Percentiles rank a stretch among this genome's conserved stretches.
Conservation (phyloP, 1,140 invertebrate genomes). For the Melipona quadrifasciata region DNA sequence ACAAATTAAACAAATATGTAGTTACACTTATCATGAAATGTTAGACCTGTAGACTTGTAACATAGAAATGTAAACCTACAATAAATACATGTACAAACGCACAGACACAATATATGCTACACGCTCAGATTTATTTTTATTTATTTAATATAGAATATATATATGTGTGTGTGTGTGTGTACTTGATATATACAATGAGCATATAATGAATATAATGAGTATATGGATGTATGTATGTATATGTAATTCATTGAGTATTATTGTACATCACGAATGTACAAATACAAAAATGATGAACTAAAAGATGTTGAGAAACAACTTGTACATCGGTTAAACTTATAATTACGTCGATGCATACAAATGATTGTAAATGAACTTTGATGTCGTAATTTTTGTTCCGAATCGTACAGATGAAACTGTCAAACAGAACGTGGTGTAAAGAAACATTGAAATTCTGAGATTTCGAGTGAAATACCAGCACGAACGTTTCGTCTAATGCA, state of each 20-base stretch:
- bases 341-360: constrained; percentile 3
- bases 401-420: background rate
- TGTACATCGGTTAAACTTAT: background rate
- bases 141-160: background rate
- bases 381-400: background rate
- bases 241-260: background rate
- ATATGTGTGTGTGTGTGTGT: too few relatives aligned
- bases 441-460: too few relatives aligned
- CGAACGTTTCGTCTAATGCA: background rate
- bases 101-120: too few relatives aligned
- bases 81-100: too few relatives aligned
- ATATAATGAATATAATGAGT: background rate
- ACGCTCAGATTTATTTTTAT: background rate
- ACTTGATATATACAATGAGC: background rate
- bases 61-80: too few relatives aligned
- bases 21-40: background rate
- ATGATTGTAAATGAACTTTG: constrained; percentile 14
- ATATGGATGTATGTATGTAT: background rate
- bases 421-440: background rate
- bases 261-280: background rate
- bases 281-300: background rate
- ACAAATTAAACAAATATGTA: background rate
- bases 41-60: background rate
- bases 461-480: background rate
- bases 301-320: background rate